Conservation (phyloP, 2,113 vertebrate species). For the Cathartes aura region DNA sequence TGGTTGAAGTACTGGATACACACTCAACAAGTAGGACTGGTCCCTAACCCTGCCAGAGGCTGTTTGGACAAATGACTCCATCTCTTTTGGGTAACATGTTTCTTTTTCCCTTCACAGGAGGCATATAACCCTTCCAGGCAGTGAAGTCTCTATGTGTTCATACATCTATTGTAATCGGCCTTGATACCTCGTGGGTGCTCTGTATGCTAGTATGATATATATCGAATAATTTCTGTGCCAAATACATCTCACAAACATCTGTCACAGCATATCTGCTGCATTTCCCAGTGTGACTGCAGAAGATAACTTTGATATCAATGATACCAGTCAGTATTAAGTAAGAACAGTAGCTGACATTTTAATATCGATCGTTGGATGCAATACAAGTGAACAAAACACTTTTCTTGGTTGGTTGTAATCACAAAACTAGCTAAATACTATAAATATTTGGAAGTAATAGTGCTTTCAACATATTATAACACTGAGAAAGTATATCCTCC, state of each 20-base stretch:
- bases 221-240: background rate
- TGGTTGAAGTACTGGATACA: background rate
- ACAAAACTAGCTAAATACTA: background rate
- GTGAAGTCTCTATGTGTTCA: background rate
- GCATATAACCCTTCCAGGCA: background rate
- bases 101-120: background rate
- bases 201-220: background rate
- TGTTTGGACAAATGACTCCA: background rate
- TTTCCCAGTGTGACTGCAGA: background rate
- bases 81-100: background rate
- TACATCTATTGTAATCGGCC: background rate
- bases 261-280: background rate
- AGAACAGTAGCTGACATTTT: background rate
- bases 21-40: background rate
- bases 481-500: background rate
- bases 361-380: background rate
- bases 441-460: conserved; percentile 36
- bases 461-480: conserved; percentile 27
- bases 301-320: background rate
- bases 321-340: background rate
- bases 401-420: background rate
- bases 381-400: background rate
- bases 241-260: background rate
- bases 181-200: background rate
- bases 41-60: background rate